These are phyloP conservation scores for Scaptomyza graminum DNA, from an alignment of 1,140 invertebrate genomes.

Conservation along the genomic window DNA sequence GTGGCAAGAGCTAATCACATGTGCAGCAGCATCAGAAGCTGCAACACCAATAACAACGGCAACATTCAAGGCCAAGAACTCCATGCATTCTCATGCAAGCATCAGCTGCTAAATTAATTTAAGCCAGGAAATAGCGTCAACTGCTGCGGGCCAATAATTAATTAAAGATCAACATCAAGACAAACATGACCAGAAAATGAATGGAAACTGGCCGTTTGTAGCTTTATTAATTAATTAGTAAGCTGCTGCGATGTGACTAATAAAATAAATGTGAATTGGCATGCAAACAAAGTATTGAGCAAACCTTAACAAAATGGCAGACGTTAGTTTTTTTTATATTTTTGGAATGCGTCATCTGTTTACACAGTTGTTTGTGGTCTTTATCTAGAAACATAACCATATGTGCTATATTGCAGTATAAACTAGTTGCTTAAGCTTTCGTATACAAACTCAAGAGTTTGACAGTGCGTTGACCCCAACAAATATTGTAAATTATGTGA, in stretches of 20 bases:
- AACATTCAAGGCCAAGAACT: conserved; percentile 12
- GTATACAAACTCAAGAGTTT: conserved; percentile 19
- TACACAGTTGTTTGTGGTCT: conserved; percentile 11
- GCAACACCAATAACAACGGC: not conserved
- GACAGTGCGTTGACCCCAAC: conserved; percentile 62
- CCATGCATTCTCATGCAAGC: not conserved
- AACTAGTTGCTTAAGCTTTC: conserved; percentile 44
- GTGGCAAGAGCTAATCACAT: conserved; percentile 51
- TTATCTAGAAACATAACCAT: conserved; percentile 13
- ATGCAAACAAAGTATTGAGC: conserved; percentile 25
- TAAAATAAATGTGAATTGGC: conserved; percentile 45
- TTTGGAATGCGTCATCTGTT: conserved; percentile 8
- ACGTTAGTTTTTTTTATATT: no score
- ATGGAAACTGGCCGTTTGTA: not conserved
- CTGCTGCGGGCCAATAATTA: conserved; percentile 24
- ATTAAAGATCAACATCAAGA: conserved; percentile 48
- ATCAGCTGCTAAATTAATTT: conserved; percentile 40
- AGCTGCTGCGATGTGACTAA: conserved; percentile 10
- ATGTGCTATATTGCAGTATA: conserved; percentile 14
- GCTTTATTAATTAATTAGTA: conserved; percentile 40
- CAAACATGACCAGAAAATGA: conserved; percentile 16
- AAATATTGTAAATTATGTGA: conserved; percentile 65
- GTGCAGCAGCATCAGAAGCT: conserved; percentile 3
- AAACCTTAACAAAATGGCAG: conserved; percentile 17
- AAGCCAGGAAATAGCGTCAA: conserved; percentile 27